Conservation (phyloP, 1,140 invertebrate genomes). For the Temnothorax curvispinosus region DNA sequence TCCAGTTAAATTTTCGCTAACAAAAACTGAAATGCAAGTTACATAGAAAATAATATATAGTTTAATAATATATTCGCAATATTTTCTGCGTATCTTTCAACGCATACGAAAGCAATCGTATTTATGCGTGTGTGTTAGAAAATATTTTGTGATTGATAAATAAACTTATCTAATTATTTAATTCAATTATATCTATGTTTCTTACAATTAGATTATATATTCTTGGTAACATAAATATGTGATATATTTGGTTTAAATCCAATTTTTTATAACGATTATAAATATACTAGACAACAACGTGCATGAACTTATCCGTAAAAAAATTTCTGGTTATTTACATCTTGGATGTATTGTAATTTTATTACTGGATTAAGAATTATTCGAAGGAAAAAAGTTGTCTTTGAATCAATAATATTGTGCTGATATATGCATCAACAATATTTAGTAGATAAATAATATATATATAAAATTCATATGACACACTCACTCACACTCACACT, state of each 20-base stretch:
- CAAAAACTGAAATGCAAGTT: constrained; percentile 17
- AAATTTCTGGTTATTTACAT: constrained; percentile 18
- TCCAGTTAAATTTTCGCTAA: background rate
- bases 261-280: constrained; percentile 28
- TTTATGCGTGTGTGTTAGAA: background rate
- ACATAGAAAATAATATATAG: background rate
- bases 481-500: background rate
- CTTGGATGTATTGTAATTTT: constrained; percentile 36
- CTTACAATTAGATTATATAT: background rate
- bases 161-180: background rate
- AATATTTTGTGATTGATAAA: constrained; percentile 1
- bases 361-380: constrained; percentile 37
- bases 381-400: constrained; percentile 15
- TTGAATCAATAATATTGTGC: background rate
- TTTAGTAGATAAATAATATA: background rate
- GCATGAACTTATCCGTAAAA: constrained; percentile 2
- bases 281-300: constrained; percentile 20
- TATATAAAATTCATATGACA: background rate
- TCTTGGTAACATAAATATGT: constrained; percentile 40
- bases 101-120: background rate
- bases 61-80: constrained; percentile 7
- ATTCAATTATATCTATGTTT: background rate
- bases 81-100: constrained; percentile 10
- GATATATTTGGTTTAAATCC: constrained; percentile 32
- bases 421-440: background rate